A percentile compares a stretch with the other conserved stretches of the same genome.
phyloP scores from a whole-genome alignment of 1,140 invertebrate species.

The Bombus sylvicola region DNA sequence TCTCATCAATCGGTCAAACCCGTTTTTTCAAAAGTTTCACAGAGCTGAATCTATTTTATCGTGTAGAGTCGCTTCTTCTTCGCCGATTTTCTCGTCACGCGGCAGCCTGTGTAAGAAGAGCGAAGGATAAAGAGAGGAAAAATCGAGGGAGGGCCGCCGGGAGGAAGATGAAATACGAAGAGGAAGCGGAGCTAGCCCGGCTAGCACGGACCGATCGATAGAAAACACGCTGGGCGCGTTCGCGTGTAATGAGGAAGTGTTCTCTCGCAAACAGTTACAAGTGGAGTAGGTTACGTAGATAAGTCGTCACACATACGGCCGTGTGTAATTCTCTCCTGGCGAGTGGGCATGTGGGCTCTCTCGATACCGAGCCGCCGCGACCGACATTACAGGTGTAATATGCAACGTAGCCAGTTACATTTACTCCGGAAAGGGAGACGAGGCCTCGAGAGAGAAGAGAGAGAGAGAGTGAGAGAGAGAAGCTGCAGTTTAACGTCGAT shows the following conservation, averaged over 20 bases:
- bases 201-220: conserved; percentile 58
- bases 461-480: too few relatives aligned
- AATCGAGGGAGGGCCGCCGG: neutral
- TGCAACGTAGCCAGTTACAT: conserved; percentile 18
- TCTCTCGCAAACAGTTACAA: conserved; percentile 74
- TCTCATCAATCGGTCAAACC: neutral
- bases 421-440: neutral
- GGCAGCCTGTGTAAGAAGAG: neutral
- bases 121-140: neutral
- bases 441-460: too few relatives aligned
- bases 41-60: neutral
- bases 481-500: conserved; percentile 15
- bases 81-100: neutral
- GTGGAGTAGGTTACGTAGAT: conserved; percentile 80
- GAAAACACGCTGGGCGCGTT: conserved; percentile 60
- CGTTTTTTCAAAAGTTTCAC: too few relatives aligned
- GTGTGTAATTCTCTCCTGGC: conserved; percentile 64
- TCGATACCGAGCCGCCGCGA: conserved; percentile 45
- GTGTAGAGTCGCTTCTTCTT: neutral
- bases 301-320: conserved; percentile 68
- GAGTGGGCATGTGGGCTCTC: conserved; percentile 56
- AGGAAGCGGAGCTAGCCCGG: neutral
- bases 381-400: conserved; percentile 53
- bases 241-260: conserved; percentile 75
- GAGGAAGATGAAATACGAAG: conserved; percentile 46